Evolutionary conservation across 2,888 invertebrate species (phyloP), one percentile per base, ranked within the genome.

Genomic region (Noctua fimbriata): DNA sequence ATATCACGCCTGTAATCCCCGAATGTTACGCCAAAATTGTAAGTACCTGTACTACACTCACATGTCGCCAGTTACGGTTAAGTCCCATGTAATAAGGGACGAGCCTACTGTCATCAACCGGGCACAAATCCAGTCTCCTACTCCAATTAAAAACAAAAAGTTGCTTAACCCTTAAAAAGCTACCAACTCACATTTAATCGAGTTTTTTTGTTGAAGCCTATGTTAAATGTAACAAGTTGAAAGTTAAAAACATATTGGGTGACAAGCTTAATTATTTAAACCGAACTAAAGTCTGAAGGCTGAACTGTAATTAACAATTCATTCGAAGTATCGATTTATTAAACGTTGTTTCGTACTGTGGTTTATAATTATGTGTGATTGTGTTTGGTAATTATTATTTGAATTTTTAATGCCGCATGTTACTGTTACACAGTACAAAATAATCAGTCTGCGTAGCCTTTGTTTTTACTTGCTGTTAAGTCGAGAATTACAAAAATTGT

Each of bases 291-390:
- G 36, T 12, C 58, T 66, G 84, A 83, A 82, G 70, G 79, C 24
- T 83, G 70, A 79, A 79, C n/a, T 36, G 67, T 84, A 69, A 65
- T 84, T 73, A 84, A 82, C n/a, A 65, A 73, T 84, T 84, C 69
- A 84, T 84, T 69, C 24, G 24, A 60, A 52, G 10, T 41, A 82
- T 82, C 49, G 82, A 82, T 73, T 82, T 79, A 79, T 58, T 66
- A 66, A 58, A 58, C 65, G 55, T 24, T 24, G 41, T 10, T 41
- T 58, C n/a, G 52, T 47, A 24, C n/a, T 47, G 49, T 16, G 28
- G n/a, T 16, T 52, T 63, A 21, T 12, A 69, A 65, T n/a, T n/a
- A 65, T 14, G 14, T 28, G 18, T 41, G 2, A 49, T 52, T 69
- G 10, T 18, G 24, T 79, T 18, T n/a, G n/a, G 32, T 66, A 14